Evolutionary conservation across 2,888 invertebrate genomes (phyloP).

Genomic region (Camptogramma bilineatum): DNA sequence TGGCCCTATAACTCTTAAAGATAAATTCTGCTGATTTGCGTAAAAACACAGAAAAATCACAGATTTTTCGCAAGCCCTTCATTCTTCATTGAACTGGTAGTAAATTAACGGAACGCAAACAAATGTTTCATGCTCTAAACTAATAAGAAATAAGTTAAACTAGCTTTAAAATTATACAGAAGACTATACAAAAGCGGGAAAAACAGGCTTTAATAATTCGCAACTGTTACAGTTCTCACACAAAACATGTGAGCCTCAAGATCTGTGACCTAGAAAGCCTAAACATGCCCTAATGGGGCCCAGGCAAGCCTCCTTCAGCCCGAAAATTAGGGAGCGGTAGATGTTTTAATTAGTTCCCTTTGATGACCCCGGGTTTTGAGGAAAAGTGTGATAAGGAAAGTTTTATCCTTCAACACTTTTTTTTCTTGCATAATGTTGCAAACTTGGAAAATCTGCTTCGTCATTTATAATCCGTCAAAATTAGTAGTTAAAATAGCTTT

Average conservation of each 20-base stretch:
- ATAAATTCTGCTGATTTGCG: slow-evolving; percentile 23
- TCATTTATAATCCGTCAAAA: slow-evolving; percentile 19
- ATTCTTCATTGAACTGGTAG: background rate
- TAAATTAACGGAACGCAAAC: no score
- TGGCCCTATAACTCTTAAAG: slow-evolving; percentile 27
- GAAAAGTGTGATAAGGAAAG: slow-evolving; percentile 35
- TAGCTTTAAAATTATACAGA: no score
- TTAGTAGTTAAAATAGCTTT: slow-evolving; percentile 11
- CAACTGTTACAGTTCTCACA: background rate
- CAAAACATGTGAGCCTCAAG: background rate
- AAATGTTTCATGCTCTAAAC: no score
- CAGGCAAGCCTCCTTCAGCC: slow-evolving; percentile 24
- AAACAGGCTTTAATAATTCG: background rate
- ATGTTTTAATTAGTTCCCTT: slow-evolving; percentile 43
- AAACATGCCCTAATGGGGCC: slow-evolving; percentile 26
- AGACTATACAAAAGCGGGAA: background rate
- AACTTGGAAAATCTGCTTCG: slow-evolving; percentile 7
- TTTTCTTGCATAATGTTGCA: slow-evolving; percentile 17
- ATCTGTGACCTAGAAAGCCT: slow-evolving; percentile 27
- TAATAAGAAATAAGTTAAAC: no score
- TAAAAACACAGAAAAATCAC: background rate
- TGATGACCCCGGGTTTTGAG: slow-evolving; percentile 35
- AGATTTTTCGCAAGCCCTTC: background rate
- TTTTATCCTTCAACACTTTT: slow-evolving; percentile 28
- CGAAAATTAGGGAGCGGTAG: slow-evolving; percentile 28